Percentiles rank a stretch among this genome's conserved stretches.
Evolutionary conservation across 2,113 vertebrate species (phyloP).

Genomic region (Etheostoma cragini): DNA sequence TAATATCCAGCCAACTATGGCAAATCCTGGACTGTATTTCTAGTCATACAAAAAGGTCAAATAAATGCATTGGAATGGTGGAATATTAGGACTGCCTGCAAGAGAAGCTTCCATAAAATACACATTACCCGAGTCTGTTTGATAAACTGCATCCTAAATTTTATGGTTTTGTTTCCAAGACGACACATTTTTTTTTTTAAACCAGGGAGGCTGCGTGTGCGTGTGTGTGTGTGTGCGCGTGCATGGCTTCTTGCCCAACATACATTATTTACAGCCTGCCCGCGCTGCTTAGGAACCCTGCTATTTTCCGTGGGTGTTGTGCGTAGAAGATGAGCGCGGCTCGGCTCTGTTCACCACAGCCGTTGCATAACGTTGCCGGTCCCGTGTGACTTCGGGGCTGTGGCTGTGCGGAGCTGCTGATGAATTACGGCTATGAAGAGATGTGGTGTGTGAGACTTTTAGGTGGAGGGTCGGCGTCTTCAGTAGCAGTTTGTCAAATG

Average conservation of each 20-base stretch:
- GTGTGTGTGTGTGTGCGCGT: background rate
- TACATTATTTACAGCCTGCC: slow-evolving; percentile 72
- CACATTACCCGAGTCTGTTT: slow-evolving; percentile 21
- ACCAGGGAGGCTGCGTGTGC: background rate
- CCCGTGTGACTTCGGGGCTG: slow-evolving; percentile 51
- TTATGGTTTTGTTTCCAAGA: slow-evolving; percentile 63
- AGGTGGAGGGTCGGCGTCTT: too few species aligned
- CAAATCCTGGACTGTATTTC: background rate
- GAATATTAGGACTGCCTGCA: slow-evolving; percentile 8
- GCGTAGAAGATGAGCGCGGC: slow-evolving; percentile 44
- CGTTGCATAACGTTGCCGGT: slow-evolving; percentile 63
- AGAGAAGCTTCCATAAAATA: slow-evolving; percentile 23
- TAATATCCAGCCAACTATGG: background rate
- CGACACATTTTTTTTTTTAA: slow-evolving; percentile 40
- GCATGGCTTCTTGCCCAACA: slow-evolving; percentile 30
- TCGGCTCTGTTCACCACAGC: slow-evolving; percentile 58
- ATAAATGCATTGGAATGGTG: background rate
- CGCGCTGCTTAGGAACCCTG: slow-evolving; percentile 58
- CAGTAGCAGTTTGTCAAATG: too few species aligned
- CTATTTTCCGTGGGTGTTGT: slow-evolving; percentile 73
- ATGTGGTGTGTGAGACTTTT: background rate
- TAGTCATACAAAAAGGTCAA: slow-evolving; percentile 4
- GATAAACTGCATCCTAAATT: slow-evolving; percentile 48
- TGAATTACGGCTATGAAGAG: background rate
- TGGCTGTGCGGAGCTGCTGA: slow-evolving; percentile 23